Base-by-base conservation (phyloP, 2,113 vertebrate species). In the Plotosus lineatus region DNA sequence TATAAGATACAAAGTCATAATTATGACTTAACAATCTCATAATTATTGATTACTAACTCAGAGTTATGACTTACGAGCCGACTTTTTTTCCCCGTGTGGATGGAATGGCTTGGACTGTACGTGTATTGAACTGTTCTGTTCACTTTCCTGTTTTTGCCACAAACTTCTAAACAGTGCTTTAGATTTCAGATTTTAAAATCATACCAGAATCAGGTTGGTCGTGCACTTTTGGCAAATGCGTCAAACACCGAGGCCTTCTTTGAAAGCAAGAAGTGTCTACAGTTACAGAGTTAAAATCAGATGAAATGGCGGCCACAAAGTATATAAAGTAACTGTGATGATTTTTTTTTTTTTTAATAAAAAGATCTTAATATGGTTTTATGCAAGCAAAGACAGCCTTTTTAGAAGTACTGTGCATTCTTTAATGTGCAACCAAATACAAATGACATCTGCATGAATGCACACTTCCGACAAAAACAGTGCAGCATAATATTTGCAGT, bases 391-490 rank as follows among this genome's bases (percentile, higher is more conserved):
- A 75, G 36, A 28, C 36, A 77, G n/a, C 28, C 36, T n/a, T n/a
- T 42, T 55, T 66, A 72, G 60, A 63, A 75, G 50, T 58, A 78
- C 53, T 50, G 79, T 9, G 42, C 85, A 75, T 84, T 80, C 73
- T 84, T 82, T 81, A 78, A 85, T 85, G 82, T 81, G 80, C 78
- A 84, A 84, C 60, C 78, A 73, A 77, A 82, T 76, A 77, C 80
- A 79, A 71, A 77, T 55, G 36, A 66, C 55, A 53, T 83, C 76
- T 79, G 61, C 75, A 82, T 79, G 72, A 84, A 80, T 75, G 73
- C 80, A 80, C 80, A 73, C 19, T 55, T 75, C 53, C 77, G 63
- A 84, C 71, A 44, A 73, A 58, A 66, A 82, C 69, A 69, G 23
- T 46, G 68, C 53, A 63, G 75, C 48, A 66, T 36, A 80, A 74